Evolutionary conservation across 2,888 invertebrate genomes (phyloP).

Genomic region (Phania funesta): DNA sequence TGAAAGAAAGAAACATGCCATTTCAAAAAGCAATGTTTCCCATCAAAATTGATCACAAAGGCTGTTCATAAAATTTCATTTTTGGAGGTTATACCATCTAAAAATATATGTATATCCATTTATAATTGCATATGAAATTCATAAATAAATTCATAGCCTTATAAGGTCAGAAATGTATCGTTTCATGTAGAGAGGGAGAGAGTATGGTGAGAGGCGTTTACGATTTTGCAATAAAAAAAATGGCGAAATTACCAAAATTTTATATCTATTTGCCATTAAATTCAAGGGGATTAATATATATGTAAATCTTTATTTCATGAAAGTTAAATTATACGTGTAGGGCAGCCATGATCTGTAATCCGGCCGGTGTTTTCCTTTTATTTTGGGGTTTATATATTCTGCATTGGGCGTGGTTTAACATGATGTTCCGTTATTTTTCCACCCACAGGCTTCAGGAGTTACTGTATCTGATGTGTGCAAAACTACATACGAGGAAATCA

Average conservation of each 20-base stretch:
- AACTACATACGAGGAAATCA: constrained; percentile 97
- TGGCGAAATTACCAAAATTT: constrained; percentile 58
- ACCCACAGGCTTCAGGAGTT: constrained; percentile 93
- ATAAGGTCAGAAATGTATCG: constrained; percentile 65
- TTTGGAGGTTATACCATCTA: constrained; percentile 66
- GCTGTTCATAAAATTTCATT: constrained; percentile 23
- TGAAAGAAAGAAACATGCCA: constrained; percentile 44
- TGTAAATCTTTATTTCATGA: neutral
- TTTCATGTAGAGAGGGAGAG: constrained; percentile 35
- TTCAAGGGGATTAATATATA: neutral
- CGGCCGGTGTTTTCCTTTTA: constrained; percentile 20
- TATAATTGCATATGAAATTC: constrained; percentile 61
- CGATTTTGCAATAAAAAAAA: constrained; percentile 64
- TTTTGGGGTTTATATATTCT: constrained; percentile 45
- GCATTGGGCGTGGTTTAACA: constrained; percentile 52
- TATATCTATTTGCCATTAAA: neutral
- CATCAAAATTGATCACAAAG: constrained; percentile 31
- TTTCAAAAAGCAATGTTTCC: constrained; percentile 37
- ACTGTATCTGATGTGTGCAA: constrained; percentile 97
- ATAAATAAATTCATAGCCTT: constrained; percentile 66
- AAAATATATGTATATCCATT: constrained; percentile 62
- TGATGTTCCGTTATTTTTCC: constrained; percentile 23
- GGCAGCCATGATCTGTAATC: neutral
- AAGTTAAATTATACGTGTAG: neutral
- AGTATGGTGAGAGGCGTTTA: constrained; percentile 54